Conservation (phyloP, 2,113 vertebrate species). For the Catharus minimus region DNA sequence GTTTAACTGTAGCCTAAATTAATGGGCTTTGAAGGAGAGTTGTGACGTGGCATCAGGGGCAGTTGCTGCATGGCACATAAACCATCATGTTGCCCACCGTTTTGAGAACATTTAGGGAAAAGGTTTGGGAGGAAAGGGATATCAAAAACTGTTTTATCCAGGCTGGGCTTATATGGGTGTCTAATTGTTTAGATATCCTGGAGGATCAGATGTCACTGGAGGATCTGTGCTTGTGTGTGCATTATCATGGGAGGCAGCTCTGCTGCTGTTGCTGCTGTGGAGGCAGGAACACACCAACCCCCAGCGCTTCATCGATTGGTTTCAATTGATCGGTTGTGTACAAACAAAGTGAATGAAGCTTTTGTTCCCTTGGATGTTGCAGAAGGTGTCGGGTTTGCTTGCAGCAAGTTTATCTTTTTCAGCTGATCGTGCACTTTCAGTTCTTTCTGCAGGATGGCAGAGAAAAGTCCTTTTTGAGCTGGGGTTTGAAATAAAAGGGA, state of each 20-base stretch:
- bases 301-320: not conserved
- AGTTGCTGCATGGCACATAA: not conserved
- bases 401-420: not conserved
- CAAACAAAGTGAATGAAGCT: not conserved
- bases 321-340: constrained; percentile 16
- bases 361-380: not conserved
- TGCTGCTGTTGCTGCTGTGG: not conserved
- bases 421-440: not conserved
- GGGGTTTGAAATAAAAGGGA: not conserved
- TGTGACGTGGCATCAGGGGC: not conserved
- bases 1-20: not conserved
- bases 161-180: not conserved
- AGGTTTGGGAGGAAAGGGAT: not conserved
- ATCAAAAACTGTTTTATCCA: not conserved
- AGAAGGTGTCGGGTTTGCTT: not conserved
- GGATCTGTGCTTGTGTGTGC: fast-evolving
- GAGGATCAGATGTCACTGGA: not conserved
- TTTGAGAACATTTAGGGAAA: not conserved
- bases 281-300: not conserved
- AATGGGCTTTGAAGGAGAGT: not conserved
- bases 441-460: not conserved
- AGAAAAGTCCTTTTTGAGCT: not conserved
- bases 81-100: fast-evolving
- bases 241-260: fast-evolving
- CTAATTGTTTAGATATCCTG: too few species aligned